phyloP scores from a whole-genome alignment of 2,797 vertebrate species.

The Gymnothorax javanicus region DNA sequence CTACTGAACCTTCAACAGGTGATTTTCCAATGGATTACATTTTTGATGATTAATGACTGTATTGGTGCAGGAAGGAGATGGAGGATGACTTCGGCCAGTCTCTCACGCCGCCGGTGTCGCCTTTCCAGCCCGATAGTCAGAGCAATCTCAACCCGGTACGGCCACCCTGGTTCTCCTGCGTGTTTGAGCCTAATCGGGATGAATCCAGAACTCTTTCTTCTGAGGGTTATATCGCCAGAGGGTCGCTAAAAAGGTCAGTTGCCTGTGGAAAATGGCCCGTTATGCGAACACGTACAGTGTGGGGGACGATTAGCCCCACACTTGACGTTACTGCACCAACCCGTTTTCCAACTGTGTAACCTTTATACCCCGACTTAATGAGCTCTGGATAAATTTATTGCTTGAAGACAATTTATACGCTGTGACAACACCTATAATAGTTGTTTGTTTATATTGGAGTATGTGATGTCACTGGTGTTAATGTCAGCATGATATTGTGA shows the following conservation, averaged over 20 bases:
- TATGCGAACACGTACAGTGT: neutral
- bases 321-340: neutral
- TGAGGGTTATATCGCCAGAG: conserved; percentile 81
- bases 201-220: conserved; percentile 71
- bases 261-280: neutral
- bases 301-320: neutral
- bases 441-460: neutral
- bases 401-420: neutral
- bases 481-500: neutral
- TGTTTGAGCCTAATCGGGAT: conserved; percentile 65
- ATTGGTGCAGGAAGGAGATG: conserved; percentile 63
- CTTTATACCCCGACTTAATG: neutral
- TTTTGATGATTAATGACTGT: neutral
- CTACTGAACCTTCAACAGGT: neutral
- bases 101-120: conserved; percentile 75
- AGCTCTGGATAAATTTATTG: neutral
- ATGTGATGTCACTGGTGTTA: neutral
- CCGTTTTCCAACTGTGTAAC: neutral
- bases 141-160: conserved; percentile 64
- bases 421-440: neutral
- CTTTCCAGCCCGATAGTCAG: conserved; percentile 74
- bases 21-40: neutral
- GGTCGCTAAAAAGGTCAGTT: conserved; percentile 85
- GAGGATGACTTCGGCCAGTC: conserved; percentile 74
- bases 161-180: conserved; percentile 83